Conservation (phyloP, 2,888 invertebrate genomes). For the Tipula vernalis region DNA sequence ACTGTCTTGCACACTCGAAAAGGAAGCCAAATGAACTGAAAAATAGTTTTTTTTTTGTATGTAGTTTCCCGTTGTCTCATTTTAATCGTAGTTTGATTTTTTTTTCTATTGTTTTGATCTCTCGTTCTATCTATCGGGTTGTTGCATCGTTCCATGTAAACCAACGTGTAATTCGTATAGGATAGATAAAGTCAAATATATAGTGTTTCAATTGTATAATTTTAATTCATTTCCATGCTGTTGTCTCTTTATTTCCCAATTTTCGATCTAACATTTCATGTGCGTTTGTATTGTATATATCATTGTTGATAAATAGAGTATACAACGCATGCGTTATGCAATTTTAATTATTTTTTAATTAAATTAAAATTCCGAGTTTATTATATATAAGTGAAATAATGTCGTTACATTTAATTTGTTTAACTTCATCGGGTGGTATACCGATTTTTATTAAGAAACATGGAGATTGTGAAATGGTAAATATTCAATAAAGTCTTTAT, state of each 20-base stretch:
- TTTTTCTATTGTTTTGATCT: background rate
- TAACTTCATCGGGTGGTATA: constrained; percentile 51
- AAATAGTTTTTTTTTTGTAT: background rate
- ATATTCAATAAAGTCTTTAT: constrained; percentile 15
- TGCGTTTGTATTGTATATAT: background rate
- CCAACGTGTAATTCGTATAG: background rate
- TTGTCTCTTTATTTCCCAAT: background rate
- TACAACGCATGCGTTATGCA: background rate
- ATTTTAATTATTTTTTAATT: background rate
- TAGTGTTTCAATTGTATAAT: background rate
- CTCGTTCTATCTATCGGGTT: background rate
- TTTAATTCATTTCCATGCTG: background rate
- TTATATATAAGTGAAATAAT: background rate
- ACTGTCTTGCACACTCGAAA: background rate
- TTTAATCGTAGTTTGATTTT: background rate
- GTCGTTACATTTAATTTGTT: constrained; percentile 5
- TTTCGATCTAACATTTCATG: background rate
- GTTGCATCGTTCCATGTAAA: background rate
- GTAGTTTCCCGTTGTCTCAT: background rate
- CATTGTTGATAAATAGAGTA: background rate
- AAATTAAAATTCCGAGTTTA: background rate
- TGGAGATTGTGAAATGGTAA: constrained; percentile 65
- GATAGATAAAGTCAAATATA: background rate
- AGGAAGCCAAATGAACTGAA: background rate
- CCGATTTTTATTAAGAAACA: constrained; percentile 78